Percentiles rank a stretch among this genome's conserved stretches.
Conservation (phyloP, 2,888 invertebrate genomes). For the Lasioglossum malachurum region DNA sequence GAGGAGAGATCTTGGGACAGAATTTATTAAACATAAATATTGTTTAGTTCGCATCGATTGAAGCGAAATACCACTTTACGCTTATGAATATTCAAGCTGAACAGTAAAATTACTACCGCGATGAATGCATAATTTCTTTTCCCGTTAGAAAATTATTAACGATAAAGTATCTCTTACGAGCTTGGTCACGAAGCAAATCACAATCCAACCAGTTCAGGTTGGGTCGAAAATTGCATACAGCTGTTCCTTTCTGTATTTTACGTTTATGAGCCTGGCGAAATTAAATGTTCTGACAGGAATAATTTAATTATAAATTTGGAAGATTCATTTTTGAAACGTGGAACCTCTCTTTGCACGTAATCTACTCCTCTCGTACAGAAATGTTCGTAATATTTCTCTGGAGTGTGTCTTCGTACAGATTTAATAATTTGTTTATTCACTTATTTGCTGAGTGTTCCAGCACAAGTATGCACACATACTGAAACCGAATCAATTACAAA, state of each 20-base stretch:
- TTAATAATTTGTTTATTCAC: background rate
- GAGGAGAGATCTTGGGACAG: background rate
- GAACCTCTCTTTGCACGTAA: background rate
- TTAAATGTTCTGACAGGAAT: background rate
- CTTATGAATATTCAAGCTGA: background rate
- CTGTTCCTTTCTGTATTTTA: background rate
- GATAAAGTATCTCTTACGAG: constrained; percentile 14
- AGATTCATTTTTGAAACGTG: background rate
- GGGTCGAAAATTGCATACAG: background rate
- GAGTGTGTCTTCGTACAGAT: background rate
- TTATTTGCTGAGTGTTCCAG: background rate
- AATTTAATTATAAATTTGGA: background rate
- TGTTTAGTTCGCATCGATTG: background rate
- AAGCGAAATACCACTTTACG: background rate
- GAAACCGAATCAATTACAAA: background rate
- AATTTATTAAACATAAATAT: background rate
- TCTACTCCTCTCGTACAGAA: background rate
- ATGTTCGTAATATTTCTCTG: background rate
- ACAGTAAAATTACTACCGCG: background rate
- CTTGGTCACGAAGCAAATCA: background rate
- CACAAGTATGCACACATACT: background rate
- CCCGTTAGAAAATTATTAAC: constrained; percentile 4
- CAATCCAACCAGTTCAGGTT: background rate
- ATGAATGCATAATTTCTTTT: constrained; percentile 14
- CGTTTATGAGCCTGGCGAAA: background rate